Conservation (phyloP, 2,888 invertebrate species). For the Polymixis lichenea region DNA sequence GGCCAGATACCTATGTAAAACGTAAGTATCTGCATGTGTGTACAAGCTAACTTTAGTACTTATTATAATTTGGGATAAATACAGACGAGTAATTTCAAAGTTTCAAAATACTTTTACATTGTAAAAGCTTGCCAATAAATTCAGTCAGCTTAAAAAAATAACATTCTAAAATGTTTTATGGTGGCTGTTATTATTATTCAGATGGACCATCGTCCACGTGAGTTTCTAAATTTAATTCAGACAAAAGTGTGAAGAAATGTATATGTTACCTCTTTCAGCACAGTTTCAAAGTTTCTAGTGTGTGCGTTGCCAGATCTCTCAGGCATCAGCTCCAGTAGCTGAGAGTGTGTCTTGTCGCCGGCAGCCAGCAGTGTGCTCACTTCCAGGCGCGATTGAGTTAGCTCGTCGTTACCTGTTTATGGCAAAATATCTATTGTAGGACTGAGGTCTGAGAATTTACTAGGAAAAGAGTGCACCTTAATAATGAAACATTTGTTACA, state of each 20-base stretch:
- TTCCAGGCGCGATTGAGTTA: slow-evolving; percentile 94
- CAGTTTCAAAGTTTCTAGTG: slow-evolving; percentile 96
- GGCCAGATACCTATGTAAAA: background rate
- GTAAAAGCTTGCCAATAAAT: background rate
- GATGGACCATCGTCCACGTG: background rate
- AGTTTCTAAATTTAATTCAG: background rate
- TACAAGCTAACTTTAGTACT: background rate
- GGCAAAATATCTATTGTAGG: background rate
- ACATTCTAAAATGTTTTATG: no score
- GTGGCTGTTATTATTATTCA: background rate
- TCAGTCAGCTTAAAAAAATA: no score
- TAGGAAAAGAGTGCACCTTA: background rate
- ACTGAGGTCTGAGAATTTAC: background rate
- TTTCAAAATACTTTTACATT: background rate
- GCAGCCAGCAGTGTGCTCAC: slow-evolving; percentile 98
- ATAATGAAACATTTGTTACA: no score
- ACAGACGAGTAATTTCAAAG: background rate
- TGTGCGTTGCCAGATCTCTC: slow-evolving; percentile 98
- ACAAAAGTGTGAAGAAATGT: background rate
- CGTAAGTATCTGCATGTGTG: background rate
- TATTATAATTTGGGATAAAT: background rate
- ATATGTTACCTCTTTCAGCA: slow-evolving; percentile 93
- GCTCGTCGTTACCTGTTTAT: slow-evolving; percentile 90
- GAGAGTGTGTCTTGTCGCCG: slow-evolving; percentile 98
- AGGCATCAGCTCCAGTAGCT: slow-evolving; percentile 98